These are phyloP conservation scores for Lycophotia porphyrea DNA, from an alignment of 2,888 invertebrate genomes.

Conservation along the genomic window DNA sequence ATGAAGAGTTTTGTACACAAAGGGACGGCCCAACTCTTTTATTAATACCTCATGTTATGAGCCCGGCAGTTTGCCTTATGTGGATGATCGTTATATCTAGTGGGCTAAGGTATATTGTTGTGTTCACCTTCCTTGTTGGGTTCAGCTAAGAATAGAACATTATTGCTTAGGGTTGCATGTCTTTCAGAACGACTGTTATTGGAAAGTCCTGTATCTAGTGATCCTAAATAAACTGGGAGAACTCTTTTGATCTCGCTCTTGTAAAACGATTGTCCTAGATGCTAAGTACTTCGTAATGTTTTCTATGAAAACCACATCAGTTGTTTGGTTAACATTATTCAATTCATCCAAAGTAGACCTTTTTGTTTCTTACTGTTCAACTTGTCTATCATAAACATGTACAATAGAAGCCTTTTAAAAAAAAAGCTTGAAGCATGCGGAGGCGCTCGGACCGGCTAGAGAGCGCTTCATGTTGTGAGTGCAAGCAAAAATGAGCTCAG, in stretches of 20 bases:
- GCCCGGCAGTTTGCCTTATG: constrained; percentile 58
- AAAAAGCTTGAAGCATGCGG: too few relatives aligned
- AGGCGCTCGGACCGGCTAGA: too few relatives aligned
- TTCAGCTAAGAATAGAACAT: constrained; percentile 19
- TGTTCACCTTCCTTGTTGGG: constrained; percentile 3
- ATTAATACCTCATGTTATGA: constrained; percentile 83
- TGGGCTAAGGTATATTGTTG: constrained; percentile 48
- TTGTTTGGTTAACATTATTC: background rate
- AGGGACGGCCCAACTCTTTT: constrained; percentile 84
- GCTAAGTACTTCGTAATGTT: background rate
- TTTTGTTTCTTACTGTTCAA: background rate
- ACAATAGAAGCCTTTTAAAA: too few relatives aligned
- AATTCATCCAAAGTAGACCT: background rate
- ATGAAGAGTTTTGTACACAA: constrained; percentile 89
- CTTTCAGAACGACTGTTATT: constrained; percentile 16
- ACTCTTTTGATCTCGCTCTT: too few relatives aligned
- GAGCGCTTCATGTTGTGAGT: too few relatives aligned
- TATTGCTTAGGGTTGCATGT: constrained; percentile 23
- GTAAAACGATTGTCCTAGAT: background rate
- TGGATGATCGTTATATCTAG: constrained; percentile 49
- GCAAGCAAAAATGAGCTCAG: too few relatives aligned
- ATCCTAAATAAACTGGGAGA: constrained; percentile 3
- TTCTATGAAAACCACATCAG: background rate
- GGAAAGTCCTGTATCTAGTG: constrained; percentile 7
- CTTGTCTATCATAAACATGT: background rate